Percentiles rank a stretch among this genome's conserved stretches.
These are phyloP conservation scores for Bothrops jararaca DNA, from an alignment of 2,113 vertebrate genomes.

Conservation along the genomic window DNA sequence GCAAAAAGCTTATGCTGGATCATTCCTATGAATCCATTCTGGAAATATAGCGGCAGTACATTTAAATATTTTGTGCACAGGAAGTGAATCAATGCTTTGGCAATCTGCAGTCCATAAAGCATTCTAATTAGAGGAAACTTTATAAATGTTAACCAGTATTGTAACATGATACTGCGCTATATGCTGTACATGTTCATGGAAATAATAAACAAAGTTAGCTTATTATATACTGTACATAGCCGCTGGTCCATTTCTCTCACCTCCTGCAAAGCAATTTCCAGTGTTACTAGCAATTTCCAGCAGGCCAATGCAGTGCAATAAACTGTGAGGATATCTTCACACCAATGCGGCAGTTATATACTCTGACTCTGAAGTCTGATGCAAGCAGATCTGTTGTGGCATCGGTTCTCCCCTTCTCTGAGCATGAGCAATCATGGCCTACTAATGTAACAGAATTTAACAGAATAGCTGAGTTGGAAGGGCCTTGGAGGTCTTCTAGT, in stretches of 20 bases:
- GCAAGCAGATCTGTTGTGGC: background rate
- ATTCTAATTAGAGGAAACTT: background rate
- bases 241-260: background rate
- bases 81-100: slow-evolving; percentile 8
- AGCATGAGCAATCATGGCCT: background rate
- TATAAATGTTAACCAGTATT: background rate
- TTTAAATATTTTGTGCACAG: rapidly evolving
- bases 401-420: background rate
- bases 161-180: background rate
- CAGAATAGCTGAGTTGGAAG: too few species aligned
- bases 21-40: background rate
- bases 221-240: background rate
- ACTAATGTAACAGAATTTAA: background rate
- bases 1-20: slow-evolving; percentile 9
- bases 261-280: background rate
- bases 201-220: background rate
- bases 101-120: slow-evolving; percentile 9
- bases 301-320: background rate
- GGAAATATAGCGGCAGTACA: background rate
- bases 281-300: background rate
- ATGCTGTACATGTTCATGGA: background rate
- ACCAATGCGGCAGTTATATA: background rate
- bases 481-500: too few species aligned
- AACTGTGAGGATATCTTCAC: background rate
- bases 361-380: background rate